Percentiles rank a stretch among this genome's conserved stretches.
Conservation (phyloP, 1,140 invertebrate species). For the Dolichoris vasculosae region DNA sequence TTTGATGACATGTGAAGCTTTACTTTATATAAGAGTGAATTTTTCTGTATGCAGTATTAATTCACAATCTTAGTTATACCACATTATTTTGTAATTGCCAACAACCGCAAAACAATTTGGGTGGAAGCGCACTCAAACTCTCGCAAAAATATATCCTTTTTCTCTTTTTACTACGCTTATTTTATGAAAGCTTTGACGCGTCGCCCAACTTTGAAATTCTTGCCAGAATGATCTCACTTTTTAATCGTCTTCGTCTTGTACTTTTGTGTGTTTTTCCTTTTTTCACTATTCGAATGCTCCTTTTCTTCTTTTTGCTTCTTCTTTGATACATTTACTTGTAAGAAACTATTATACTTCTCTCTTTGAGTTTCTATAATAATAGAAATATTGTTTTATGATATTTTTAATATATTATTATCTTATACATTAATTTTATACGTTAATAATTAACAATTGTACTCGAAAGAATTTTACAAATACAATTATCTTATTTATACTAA, state of each 20-base stretch:
- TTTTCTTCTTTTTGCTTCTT: not conserved
- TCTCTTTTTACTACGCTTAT: not conserved
- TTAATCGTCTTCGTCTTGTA: conserved; percentile 9
- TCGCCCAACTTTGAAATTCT: not conserved
- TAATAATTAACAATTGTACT: no score
- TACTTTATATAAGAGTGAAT: not conserved
- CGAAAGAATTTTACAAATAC: no score
- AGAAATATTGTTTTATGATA: no score
- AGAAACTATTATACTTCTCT: no score
- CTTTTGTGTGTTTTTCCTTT: not conserved
- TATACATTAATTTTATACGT: no score
- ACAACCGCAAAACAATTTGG: not conserved
- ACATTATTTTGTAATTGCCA: conserved; percentile 18
- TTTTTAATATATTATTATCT: no score
- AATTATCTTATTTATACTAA: no score
- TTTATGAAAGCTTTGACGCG: conserved; percentile 5
- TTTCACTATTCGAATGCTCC: not conserved
- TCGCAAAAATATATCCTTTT: not conserved
- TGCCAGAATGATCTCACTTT: conserved; percentile 29
- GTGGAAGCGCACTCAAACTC: not conserved
- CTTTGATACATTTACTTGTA: not conserved
- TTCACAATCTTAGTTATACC: not conserved
- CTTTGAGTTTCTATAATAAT: no score
- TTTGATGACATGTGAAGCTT: not conserved
- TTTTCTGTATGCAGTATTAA: not conserved